A percentile compares a stretch with the other conserved stretches of the same genome.
Evolutionary conservation across 1,140 invertebrate species (phyloP).

Genomic region (Heliconius hermathena): DNA sequence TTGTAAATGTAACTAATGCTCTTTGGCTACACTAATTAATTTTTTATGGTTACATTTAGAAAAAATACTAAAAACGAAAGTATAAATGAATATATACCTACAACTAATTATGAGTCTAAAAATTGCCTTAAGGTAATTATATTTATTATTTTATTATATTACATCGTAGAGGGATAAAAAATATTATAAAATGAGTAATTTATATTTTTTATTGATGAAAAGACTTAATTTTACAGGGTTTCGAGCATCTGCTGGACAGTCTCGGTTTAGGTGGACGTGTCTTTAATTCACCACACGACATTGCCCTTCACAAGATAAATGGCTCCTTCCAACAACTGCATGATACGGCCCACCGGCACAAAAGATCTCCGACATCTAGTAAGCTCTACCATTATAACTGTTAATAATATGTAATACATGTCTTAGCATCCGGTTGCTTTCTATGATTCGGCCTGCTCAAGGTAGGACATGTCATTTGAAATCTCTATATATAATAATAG

Average conservation of each 20-base stretch:
- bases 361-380: constrained; percentile 60
- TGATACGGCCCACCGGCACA: constrained; percentile 82
- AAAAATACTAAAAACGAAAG: not conserved
- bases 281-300: constrained; percentile 82
- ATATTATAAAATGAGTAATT: too few relatives aligned
- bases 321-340: constrained; percentile 83
- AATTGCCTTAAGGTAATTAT: not conserved
- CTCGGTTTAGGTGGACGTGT: constrained; percentile 83
- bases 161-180: too few relatives aligned
- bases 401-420: not conserved
- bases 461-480: not conserved
- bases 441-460: not conserved
- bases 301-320: constrained; percentile 81
- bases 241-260: constrained; percentile 84
- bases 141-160: too few relatives aligned
- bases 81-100: not conserved
- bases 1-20: constrained; percentile 29
- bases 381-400: constrained; percentile 37
- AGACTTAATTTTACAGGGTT: constrained; percentile 75
- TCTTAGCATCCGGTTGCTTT: not conserved
- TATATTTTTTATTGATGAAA: not conserved
- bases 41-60: not conserved
- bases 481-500: not conserved
- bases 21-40: constrained; percentile 17
- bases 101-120: not conserved